Evolutionary conservation across 1,140 invertebrate species (phyloP), one percentile per base, ranked within the genome.

Genomic region (Diachasma alloeum): DNA sequence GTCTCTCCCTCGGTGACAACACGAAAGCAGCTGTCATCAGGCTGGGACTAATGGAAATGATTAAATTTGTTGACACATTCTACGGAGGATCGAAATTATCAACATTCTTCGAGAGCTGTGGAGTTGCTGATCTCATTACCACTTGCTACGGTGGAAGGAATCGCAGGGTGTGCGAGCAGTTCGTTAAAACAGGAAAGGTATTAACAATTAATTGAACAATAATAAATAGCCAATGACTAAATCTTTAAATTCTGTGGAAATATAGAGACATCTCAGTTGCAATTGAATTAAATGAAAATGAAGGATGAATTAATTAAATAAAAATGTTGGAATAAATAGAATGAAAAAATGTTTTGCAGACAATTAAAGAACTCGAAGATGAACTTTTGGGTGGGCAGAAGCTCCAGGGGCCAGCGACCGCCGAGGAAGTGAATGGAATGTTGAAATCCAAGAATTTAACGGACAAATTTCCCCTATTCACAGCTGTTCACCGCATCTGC

Each of bases 1-100:
- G 96, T 53, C 86, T 96, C 13, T 91, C 90, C 1, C 92, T 92
- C 68, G 96, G 95, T 8, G 95, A 96, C 81, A 97, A 97, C 85
- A 97, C 96, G 3, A 97, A 97, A 87, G 95, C 96, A 9, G 96
- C 96, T 53, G 92, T 97, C 4, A 96, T 97, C 77, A 90, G 96
- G 81, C 87, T 97, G 56, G 96, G 96, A 1, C 86, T 96, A 3
- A 95, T 95, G 93, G 95, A 95, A 83, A 95, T 94, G 92, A 91
- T 94, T 19, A 92, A 92, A 71, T 94, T 94, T 84, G 91, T 92
- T 17, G 91, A 94, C 53, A 90, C 88, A 22, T 94, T 93, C 81
- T 93, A 91, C 81, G 89, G 90, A 10, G 90, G 90, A 44, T 89
- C 90, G 0, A 91, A 93, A 82, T 83, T 94, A n/a, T 87, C 91